These are phyloP conservation scores for Yponomeuta malinellus DNA, from an alignment of 2,888 invertebrate genomes.

Conservation along the genomic window DNA sequence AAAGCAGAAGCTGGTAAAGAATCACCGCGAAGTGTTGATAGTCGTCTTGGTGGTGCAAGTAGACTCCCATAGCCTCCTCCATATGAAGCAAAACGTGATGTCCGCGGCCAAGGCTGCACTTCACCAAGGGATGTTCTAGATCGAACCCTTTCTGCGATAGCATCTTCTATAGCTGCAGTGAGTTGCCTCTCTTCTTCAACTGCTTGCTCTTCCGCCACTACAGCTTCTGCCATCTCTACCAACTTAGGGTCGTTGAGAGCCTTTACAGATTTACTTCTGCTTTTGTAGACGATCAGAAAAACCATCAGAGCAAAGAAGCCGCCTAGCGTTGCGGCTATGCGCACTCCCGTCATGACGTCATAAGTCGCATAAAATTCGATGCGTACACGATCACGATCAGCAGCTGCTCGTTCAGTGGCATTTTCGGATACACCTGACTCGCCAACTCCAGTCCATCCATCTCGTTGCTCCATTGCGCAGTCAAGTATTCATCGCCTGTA, in stretches of 20 bases:
- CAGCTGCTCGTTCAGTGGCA: conserved; percentile 50
- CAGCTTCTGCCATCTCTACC: conserved; percentile 86
- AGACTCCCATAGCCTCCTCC: conserved; percentile 83
- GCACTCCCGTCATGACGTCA: conserved; percentile 94
- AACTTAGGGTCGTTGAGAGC: conserved; percentile 86
- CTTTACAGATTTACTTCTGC: conserved; percentile 85
- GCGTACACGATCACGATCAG: conserved; percentile 82
- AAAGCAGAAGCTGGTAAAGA: conserved; percentile 77
- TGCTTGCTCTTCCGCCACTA: conserved; percentile 80
- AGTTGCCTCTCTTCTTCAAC: conserved; percentile 84
- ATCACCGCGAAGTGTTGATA: conserved; percentile 73
- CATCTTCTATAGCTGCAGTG: conserved; percentile 83
- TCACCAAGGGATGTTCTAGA: conserved; percentile 80
- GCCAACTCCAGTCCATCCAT: conserved; percentile 54
- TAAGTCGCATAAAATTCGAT: conserved; percentile 92
- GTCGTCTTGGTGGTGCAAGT: conserved; percentile 81
- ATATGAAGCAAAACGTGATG: conserved; percentile 63
- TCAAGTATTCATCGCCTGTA: conserved; percentile 70
- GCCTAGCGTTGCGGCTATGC: conserved; percentile 93
- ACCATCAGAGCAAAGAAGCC: conserved; percentile 95
- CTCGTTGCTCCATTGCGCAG: conserved; percentile 63
- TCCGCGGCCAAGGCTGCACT: conserved; percentile 74
- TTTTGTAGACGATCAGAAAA: conserved; percentile 92
- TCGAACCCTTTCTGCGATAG: conserved; percentile 64
- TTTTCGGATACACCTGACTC: conserved; percentile 48